Percentiles rank a stretch among this genome's conserved stretches.
These are phyloP conservation scores for Lanistes nyassanus DNA, from an alignment of 1,140 invertebrate genomes.

Conservation along the genomic window DNA sequence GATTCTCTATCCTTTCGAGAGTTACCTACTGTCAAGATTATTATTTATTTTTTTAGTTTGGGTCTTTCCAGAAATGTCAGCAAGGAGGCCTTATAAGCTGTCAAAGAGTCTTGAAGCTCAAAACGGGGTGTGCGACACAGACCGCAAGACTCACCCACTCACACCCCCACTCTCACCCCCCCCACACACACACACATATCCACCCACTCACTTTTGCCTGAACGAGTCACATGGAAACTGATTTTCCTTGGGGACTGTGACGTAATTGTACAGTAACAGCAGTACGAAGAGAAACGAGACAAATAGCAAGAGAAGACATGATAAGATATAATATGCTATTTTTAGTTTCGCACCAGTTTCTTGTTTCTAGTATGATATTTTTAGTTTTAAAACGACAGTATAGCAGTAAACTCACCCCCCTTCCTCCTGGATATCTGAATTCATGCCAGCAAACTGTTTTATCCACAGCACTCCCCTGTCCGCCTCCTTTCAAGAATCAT, in stretches of 20 bases:
- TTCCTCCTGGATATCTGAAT: no score
- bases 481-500: no score
- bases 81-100: conserved; percentile 5
- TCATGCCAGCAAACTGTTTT: no score
- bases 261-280: background rate
- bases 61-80: no score
- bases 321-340: background rate
- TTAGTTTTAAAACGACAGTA: no score
- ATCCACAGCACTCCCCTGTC: no score
- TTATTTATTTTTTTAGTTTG: no score
- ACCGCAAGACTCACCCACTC: conserved; percentile 4
- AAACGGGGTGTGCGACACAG: background rate
- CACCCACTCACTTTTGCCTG: conserved; percentile 9
- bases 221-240: background rate
- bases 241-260: background rate
- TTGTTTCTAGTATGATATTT: no score
- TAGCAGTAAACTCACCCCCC: no score
- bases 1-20: background rate
- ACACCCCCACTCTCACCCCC: conserved; percentile 2
- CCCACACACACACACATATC: background rate
- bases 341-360: no score
- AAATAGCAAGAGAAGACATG: background rate
- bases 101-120: background rate
- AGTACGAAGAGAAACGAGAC: background rate
- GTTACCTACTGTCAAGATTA: conserved; percentile 9